These are phyloP conservation scores for Marmota flaviventris DNA, from an alignment of 2,113 vertebrate genomes.

Conservation along the genomic window DNA sequence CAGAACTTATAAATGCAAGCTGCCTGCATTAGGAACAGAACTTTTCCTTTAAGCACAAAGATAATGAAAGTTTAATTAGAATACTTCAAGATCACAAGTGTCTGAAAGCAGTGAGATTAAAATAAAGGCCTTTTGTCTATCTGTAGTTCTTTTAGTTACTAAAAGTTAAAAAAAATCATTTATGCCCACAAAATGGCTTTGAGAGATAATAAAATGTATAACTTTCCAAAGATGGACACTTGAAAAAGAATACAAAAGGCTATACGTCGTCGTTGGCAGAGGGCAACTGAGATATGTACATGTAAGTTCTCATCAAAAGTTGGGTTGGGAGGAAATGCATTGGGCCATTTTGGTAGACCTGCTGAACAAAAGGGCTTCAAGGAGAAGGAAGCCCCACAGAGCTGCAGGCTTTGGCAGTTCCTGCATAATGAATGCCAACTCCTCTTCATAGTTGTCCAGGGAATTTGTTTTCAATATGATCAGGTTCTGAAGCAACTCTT, in stretches of 20 bases:
- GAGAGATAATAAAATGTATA: not conserved
- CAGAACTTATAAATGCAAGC: slow-evolving; percentile 81
- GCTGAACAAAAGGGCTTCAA: not conserved
- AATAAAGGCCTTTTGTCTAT: slow-evolving; percentile 42
- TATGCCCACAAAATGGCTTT: not conserved
- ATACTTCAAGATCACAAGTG: not conserved
- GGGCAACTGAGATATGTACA: not conserved
- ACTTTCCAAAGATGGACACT: not conserved
- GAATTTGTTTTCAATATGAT: not conserved
- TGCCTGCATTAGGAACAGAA: slow-evolving; percentile 70
- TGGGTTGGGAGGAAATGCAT: not conserved
- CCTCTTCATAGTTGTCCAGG: not conserved
- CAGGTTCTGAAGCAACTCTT: not conserved
- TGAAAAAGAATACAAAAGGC: not conserved
- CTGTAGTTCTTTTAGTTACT: not conserved
- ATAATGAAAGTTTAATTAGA: slow-evolving; percentile 67
- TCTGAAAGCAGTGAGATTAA: not conserved
- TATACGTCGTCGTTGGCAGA: not conserved
- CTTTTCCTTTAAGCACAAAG: slow-evolving; percentile 71
- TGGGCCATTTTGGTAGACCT: not conserved
- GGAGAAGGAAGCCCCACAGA: not conserved
- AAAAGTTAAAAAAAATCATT: slow-evolving; percentile 44
- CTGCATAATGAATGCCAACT: not conserved
- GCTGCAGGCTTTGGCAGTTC: not conserved
- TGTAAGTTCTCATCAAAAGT: not conserved